These are phyloP conservation scores for Rhodeus uyekii DNA, from an alignment of 2,797 vertebrate species.

Conservation along the genomic window DNA sequence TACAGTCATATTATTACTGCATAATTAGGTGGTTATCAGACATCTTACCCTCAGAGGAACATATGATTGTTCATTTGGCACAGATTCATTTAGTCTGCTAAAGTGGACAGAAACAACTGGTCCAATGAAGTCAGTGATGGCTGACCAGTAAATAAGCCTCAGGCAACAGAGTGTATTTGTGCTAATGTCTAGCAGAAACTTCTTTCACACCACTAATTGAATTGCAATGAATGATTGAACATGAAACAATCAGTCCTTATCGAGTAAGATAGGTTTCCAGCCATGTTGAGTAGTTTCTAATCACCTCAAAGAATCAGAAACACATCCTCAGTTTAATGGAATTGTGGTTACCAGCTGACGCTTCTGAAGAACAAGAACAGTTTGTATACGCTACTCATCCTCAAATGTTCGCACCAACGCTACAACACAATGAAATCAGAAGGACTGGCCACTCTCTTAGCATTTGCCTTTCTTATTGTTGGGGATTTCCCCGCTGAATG, in stretches of 20 bases:
- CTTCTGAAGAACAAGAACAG: too few species aligned
- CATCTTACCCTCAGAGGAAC: neutral
- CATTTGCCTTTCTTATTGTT: too few species aligned
- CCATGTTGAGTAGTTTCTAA: neutral
- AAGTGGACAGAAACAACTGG: neutral
- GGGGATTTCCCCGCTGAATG: too few species aligned
- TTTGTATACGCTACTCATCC: too few species aligned
- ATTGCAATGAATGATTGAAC: neutral
- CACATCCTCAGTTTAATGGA: too few species aligned
- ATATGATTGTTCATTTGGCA: neutral
- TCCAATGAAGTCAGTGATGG: slow-evolving; percentile 51
- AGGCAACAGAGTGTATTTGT: neutral
- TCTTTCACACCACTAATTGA: neutral
- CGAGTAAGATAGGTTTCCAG: neutral
- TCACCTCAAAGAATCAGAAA: neutral
- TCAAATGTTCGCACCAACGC: neutral
- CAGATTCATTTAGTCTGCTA: neutral
- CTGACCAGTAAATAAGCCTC: slow-evolving; percentile 45
- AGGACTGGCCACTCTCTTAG: too few species aligned
- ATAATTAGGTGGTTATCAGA: slow-evolving; percentile 9
- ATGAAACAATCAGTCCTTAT: neutral
- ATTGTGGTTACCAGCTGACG: neutral
- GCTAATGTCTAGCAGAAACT: neutral
- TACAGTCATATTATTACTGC: neutral
- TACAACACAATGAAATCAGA: neutral